These are phyloP conservation scores for Cygnus atratus DNA, from an alignment of 2,113 vertebrate species.

Conservation along the genomic window DNA sequence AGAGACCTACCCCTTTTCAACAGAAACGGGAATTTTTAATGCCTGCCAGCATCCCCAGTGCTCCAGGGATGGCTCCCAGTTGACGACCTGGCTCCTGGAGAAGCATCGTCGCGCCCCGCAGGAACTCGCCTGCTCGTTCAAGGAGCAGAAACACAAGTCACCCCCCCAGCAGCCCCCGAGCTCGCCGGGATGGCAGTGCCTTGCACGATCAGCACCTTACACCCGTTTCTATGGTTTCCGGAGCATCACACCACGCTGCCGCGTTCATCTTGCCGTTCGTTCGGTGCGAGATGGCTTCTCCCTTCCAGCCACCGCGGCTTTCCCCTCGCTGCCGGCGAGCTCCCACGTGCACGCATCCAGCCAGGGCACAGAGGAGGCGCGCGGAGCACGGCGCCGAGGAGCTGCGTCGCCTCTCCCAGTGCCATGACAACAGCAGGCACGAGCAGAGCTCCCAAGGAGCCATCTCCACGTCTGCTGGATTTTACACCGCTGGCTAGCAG, in stretches of 20 bases:
- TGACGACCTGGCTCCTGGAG: not conserved
- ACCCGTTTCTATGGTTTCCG: not conserved
- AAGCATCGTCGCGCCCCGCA: accelerated
- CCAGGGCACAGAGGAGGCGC: accelerated
- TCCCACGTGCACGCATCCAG: not conserved
- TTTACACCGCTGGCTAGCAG: not conserved
- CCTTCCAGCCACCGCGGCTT: not conserved
- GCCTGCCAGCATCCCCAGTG: not conserved
- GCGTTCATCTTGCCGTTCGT: accelerated
- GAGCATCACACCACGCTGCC: not conserved
- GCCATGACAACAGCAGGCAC: not conserved
- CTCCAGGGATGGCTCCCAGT: not conserved
- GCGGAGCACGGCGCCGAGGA: accelerated
- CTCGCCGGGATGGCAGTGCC: not conserved
- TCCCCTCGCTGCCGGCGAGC: accelerated
- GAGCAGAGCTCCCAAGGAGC: not conserved
- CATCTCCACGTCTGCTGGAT: not conserved
- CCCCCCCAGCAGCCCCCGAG: not conserved
- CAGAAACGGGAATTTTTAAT: accelerated
- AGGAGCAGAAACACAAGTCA: accelerated
- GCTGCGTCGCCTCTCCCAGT: not conserved
- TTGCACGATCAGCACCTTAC: not conserved
- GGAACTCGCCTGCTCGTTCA: accelerated
- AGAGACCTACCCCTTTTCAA: not conserved
- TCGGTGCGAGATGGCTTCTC: not conserved